Evolutionary conservation across 2,888 invertebrate genomes (phyloP), one percentile per base, ranked within the genome.

Genomic region (Tipula lateralis): DNA sequence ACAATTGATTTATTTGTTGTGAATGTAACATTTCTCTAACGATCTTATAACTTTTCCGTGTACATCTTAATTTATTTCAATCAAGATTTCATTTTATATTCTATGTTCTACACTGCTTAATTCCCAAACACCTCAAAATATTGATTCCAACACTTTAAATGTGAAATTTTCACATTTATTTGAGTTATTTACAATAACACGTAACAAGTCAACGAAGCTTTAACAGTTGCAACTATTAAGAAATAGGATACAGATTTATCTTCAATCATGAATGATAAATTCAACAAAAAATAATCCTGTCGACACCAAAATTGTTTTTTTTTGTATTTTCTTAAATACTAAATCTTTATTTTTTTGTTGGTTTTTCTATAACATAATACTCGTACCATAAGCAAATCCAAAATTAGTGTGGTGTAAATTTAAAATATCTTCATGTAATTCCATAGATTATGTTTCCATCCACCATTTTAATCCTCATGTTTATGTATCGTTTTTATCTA

Each of bases 371-470:
- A 32, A 32, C 32, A 32, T 32, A 3, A 5, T 66, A n/a, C 7
- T 66, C 19, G 24, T 66, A 24, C 66, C 24, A 32, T 32, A 66
- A 12, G 66, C 66, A 9, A 66, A 66, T 24, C 66, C 66, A 66
- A 66, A 50, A 66, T 66, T 66, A 66, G 66, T 66, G 66, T 66
- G 66, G 66, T 66, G 24, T 24, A 66, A n/a, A n/a, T 66, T 19
- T 66, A 24, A 66, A 9, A 24, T 19, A 66, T 66, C 24, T 24
- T 66, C 24, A 12, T 66, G 66, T 66, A 66, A 66, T 66, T 24
- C 66, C 66, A 66, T 66, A 66, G 66, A 66, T 66, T 66, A 66
- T 24, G 24, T n/a, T n/a, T 66, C 66, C 66, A 66, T 66, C 66
- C 66, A 66, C 24, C 66, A 24, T 24, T 66, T 66, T 66, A 66